A percentile compares a stretch with the other conserved stretches of the same genome.
These are phyloP conservation scores for Anisognathus igniventris DNA, from an alignment of 2,797 vertebrate genomes.

Conservation along the genomic window DNA sequence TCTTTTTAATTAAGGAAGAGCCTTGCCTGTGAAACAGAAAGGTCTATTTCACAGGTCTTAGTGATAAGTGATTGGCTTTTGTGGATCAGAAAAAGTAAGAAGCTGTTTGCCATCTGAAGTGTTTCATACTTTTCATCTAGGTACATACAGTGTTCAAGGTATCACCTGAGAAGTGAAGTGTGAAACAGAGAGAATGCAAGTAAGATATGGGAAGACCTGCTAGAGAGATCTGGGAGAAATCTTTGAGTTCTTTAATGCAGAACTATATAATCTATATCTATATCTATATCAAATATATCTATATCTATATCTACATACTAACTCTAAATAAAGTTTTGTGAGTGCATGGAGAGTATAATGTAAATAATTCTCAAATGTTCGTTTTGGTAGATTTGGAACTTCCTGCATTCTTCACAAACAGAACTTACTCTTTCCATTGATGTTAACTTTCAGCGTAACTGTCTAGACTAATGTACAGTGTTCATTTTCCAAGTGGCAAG, in stretches of 20 bases:
- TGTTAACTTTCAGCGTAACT: neutral
- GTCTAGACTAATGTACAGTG: neutral
- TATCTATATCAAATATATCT: neutral
- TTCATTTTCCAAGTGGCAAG: neutral
- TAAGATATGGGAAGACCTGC: neutral
- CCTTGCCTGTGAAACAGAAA: neutral
- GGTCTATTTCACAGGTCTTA: neutral
- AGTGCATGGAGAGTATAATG: neutral
- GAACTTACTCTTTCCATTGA: neutral
- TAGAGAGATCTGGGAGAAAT: neutral
- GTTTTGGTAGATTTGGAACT: neutral
- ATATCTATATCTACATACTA: neutral
- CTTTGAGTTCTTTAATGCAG: neutral
- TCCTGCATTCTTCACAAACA: neutral
- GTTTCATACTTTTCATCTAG: neutral
- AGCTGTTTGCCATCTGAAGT: neutral
- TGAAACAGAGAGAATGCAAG: neutral
- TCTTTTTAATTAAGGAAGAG: neutral
- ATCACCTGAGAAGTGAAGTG: neutral
- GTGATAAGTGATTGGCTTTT: neutral
- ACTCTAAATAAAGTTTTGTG: neutral
- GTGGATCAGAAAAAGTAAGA: neutral
- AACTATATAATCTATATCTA: no score
- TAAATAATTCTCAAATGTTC: neutral
- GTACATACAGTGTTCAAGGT: neutral